Evolutionary conservation across 2,113 vertebrate genomes (phyloP), one percentile per base, ranked within the genome.

Genomic region (Thalassarche chlororhynchos): DNA sequence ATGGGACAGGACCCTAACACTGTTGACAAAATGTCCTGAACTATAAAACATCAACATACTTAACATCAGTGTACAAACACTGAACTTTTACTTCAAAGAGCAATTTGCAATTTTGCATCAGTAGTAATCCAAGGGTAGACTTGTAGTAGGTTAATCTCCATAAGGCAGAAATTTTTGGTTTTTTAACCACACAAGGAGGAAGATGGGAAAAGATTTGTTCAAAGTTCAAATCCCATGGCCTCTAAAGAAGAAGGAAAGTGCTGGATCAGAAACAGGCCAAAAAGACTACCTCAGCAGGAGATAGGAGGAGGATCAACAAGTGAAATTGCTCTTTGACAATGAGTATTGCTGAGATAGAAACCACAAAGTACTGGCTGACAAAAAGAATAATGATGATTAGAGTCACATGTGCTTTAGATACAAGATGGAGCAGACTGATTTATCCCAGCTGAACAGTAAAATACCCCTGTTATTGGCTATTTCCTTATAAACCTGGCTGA

Each of bases 291-390:
- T 92, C 96, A 95, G 95, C 86, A 92, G 92, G 94, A 92, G 82
- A 87, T 0, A 81, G 84, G 18, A 96, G 74, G 71, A 95, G 31
- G 75, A 94, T 86, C 89, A 94, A 93, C 84, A 85, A 89, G 61
- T 87, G 76, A 89, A 94, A 94, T 55, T 78, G 19, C 92, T 78
- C 54, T 94, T 84, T 71, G 68, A 95, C 86, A 81, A 68, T 52
- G 69, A 93, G 76, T 24, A 47, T n/a, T 90, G 83, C 90, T 87
- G 69, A 90, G 52, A 93, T 32, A 55, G 60, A 95, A 94, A 90
- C 68, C 76, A 97, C 88, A 90, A 92, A 96, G 64, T 54, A 70
- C 64, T 78, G 71, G 51, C 76, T 90, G 86, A 97, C 90, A 89
- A 92, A 92, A 95, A 81, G 84, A 83, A 81, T 84, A 92, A 84